Conservation (phyloP, 2,888 invertebrate species). For the Embidobia sp. region DNA sequence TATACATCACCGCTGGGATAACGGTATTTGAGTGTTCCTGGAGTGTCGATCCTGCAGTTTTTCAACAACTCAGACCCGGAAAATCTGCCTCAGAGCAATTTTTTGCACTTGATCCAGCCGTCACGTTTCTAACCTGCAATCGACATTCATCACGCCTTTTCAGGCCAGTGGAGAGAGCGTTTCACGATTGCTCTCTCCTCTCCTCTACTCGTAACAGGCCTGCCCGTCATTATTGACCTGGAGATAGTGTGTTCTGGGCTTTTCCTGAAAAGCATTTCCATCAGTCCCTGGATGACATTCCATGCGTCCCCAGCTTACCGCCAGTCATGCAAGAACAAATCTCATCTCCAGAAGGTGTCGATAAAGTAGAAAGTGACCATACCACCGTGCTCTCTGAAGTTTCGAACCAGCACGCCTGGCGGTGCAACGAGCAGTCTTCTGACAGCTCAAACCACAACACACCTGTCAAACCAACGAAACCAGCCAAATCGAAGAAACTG, state of each 20-base stretch:
- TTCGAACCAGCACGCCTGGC: background rate
- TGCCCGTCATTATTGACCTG: background rate
- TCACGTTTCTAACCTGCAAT: too few species aligned
- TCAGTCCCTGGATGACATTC: too few species aligned
- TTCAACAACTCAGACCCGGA: too few species aligned
- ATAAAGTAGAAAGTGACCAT: background rate
- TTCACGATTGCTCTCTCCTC: conserved; percentile 19
- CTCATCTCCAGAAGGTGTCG: background rate
- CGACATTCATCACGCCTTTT: background rate
- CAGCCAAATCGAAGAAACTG: too few species aligned
- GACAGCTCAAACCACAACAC: conserved; percentile 1
- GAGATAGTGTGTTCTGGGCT: too few species aligned
- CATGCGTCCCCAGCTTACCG: too few species aligned
- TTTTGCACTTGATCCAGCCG: too few species aligned
- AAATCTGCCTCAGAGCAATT: too few species aligned
- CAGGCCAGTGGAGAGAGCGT: conserved; percentile 11
- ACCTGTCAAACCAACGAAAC: background rate
- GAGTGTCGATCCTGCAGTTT: too few species aligned
- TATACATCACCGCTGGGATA: too few species aligned
- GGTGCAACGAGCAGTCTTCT: background rate
- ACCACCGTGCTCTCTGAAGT: background rate
- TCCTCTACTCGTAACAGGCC: conserved; percentile 15
- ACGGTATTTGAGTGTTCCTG: too few species aligned
- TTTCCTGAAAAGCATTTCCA: too few species aligned
- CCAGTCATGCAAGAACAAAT: conserved; percentile 4